phyloP scores from a whole-genome alignment of 2,888 invertebrate genomes.

The Phengaris alcon region DNA sequence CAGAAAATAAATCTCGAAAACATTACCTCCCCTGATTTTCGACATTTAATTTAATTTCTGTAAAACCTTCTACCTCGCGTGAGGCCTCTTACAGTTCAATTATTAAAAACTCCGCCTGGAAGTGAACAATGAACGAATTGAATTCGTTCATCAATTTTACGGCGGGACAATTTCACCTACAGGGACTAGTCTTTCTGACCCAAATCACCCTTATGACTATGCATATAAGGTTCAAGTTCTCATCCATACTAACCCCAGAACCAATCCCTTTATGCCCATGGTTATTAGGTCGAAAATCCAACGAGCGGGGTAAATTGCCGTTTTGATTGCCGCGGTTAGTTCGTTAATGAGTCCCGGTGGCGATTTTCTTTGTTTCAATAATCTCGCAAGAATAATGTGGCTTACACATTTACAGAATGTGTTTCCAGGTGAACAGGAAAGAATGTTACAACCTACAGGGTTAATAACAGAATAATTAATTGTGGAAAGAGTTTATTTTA shows the following conservation, averaged over 20 bases:
- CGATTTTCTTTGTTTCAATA: slow-evolving; percentile 14
- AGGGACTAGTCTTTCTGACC: not conserved
- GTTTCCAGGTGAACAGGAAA: too few relatives aligned
- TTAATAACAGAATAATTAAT: too few relatives aligned
- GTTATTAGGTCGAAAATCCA: not conserved
- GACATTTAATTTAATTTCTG: not conserved
- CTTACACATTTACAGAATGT: too few relatives aligned
- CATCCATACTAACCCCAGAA: not conserved
- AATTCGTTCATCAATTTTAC: slow-evolving; percentile 23
- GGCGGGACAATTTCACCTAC: not conserved
- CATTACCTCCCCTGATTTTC: not conserved
- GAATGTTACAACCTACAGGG: too few relatives aligned
- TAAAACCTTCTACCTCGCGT: not conserved
- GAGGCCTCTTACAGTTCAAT: slow-evolving; percentile 8
- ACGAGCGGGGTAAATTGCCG: not conserved
- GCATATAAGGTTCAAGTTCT: not conserved
- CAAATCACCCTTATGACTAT: not conserved
- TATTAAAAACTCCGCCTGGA: slow-evolving; percentile 8
- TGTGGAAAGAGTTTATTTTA: too few relatives aligned
- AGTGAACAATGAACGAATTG: slow-evolving; percentile 16
- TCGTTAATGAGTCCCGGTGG: slow-evolving; percentile 1
- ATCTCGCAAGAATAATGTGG: not conserved
- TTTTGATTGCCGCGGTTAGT: slow-evolving; percentile 19
- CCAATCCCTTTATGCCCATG: not conserved
- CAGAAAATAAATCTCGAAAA: not conserved